Percentiles rank a stretch among this genome's conserved stretches.
These are phyloP conservation scores for Anastatus disparis DNA, from an alignment of 1,140 invertebrate species.

Conservation along the genomic window DNA sequence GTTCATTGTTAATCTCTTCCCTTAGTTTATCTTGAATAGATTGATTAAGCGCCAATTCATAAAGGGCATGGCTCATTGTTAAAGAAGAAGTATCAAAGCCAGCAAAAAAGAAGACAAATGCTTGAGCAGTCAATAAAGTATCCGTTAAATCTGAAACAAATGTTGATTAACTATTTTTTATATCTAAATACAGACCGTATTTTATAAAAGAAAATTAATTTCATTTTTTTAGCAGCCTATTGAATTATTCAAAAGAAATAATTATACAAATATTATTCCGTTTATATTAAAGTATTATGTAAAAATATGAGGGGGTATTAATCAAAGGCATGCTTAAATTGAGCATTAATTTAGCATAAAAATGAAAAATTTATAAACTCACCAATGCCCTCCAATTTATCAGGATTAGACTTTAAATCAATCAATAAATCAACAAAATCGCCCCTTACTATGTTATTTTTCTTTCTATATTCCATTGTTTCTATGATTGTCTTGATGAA, in stretches of 20 bases:
- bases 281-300: no score
- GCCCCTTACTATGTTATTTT: conserved; percentile 58
- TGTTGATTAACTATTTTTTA: no score
- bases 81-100: conserved; percentile 50
- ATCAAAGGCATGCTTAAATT: no score
- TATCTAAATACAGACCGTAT: no score
- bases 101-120: conserved; percentile 48
- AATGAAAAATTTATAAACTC: conserved; percentile 1
- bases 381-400: conserved; percentile 28
- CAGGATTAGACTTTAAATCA: conserved; percentile 42
- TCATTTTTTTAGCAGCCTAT: no score
- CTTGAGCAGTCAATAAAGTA: conserved; percentile 44
- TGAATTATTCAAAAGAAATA: no score
- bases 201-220: no score
- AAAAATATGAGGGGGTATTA: no score
- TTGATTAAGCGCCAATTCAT: conserved; percentile 46
- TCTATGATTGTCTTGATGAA: conserved; percentile 61
- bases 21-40: conserved; percentile 47
- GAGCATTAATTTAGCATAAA: no score
- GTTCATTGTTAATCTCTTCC: conserved; percentile 63
- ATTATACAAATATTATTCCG: no score
- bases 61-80: conserved; percentile 45
- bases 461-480: conserved; percentile 63
- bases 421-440: conserved; percentile 70
- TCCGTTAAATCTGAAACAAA: conserved; percentile 49